Evolutionary conservation across 2,113 vertebrate genomes (phyloP), one percentile per base, ranked within the genome.

Genomic region (Rhabdornis inornatus): DNA sequence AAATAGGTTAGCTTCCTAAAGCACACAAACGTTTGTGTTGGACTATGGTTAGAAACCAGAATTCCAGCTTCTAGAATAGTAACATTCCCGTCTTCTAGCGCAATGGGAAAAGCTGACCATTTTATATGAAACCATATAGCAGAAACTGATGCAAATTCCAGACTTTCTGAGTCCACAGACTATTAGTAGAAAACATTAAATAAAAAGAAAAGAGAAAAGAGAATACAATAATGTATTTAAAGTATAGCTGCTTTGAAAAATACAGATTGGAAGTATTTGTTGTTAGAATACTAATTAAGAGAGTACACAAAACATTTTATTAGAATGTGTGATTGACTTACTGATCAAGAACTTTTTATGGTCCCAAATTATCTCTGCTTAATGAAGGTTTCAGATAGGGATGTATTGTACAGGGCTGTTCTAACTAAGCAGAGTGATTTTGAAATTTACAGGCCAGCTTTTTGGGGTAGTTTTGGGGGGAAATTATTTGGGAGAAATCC

Each of bases 11-110:
- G 94, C 91, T 96, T 98, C 87, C 96, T 93, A 90, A 93, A 98
- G 97, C 33, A 87, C 97, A 96, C 96, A 97, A 90, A 94, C 97
- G 16, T 98, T 98, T 98, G 92, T 97, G 92, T 98, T 98, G 98
- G 98, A 98, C 95, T 87, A 74, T 81, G 59, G 83, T 96, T 97
- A 93, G 96, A 98, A 98, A 98, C 96, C 96, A 92, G 96, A 96
- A 97, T 98, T 98, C 97, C 97, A 96, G 1, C 89, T 97, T 98
- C 94, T 96, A 96, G 92, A 97, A 95, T 97, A 98, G 97, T 97
- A 97, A 96, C 98, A 98, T 98, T 98, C 98, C 97, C 98, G 93
- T 97, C 98, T 97, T 97, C 95, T 97, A 91, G 88, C 52, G 94
- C 97, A 98, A 98, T 98, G 97, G 97, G 97, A 97, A 97, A 98